A percentile compares a stretch with the other conserved stretches of the same genome.
These are phyloP conservation scores for Dryobotodes eremita DNA, from an alignment of 2,888 invertebrate genomes.

Conservation along the genomic window DNA sequence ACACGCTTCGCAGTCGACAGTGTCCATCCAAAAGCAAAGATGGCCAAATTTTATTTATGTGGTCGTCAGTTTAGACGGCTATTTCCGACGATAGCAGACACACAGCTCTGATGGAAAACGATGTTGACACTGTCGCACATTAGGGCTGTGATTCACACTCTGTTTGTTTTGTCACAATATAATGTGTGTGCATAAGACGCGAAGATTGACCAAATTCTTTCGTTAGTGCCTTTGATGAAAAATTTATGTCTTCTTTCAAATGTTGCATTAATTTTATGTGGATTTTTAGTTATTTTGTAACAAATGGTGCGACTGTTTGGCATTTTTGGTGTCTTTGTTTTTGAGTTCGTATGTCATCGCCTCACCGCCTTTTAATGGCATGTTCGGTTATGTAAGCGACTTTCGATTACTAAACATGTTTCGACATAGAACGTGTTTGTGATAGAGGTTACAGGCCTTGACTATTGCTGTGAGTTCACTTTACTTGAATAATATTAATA, in stretches of 20 bases:
- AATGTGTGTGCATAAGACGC: slow-evolving; percentile 57
- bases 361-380: neutral
- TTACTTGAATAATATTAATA: neutral
- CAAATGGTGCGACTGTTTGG: neutral
- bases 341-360: neutral
- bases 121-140: slow-evolving; percentile 64
- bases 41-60: slow-evolving; percentile 60
- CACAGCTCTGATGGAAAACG: slow-evolving; percentile 62
- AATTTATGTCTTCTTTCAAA: slow-evolving; percentile 23
- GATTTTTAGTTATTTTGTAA: slow-evolving; percentile 26
- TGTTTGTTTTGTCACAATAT: slow-evolving; percentile 55
- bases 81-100: slow-evolving; percentile 61
- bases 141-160: slow-evolving; percentile 62
- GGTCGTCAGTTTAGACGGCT: slow-evolving; percentile 62
- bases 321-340: slow-evolving; percentile 25
- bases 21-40: slow-evolving; percentile 54
- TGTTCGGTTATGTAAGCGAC: slow-evolving; percentile 25
- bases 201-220: slow-evolving; percentile 59
- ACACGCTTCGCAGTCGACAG: slow-evolving; percentile 25
- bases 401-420: slow-evolving; percentile 47
- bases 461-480: slow-evolving; percentile 22
- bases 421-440: slow-evolving; percentile 44
- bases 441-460: slow-evolving; percentile 47
- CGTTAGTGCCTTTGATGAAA: slow-evolving; percentile 44
- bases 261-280: slow-evolving; percentile 46